Base-by-base conservation (phyloP, 1,140 invertebrate species). In the Drosophila ercepeae region DNA sequence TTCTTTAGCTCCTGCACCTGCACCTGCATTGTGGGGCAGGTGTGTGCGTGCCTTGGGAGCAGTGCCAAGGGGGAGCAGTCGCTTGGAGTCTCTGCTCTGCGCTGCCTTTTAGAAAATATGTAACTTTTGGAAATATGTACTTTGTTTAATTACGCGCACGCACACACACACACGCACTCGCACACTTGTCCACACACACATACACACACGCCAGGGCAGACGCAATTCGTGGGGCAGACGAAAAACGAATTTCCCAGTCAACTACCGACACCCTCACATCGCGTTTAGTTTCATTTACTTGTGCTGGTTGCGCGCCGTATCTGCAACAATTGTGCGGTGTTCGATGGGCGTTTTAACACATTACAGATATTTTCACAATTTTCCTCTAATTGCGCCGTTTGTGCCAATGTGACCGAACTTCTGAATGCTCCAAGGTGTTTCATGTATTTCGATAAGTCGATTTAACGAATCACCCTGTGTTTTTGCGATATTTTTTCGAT, bases 101-200 rank as follows among this genome's bases (percentile, higher is more conserved):
- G n/a, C 25, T 18, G 32, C 32, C n/a, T 54, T 42, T 11, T n/a
- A n/a, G 3, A 59, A 50, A 50, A 39, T 49, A 49, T 59, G 46
- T 39, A 41, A 27, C 14, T 59, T n/a, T n/a, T 48, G 34, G 32
- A n/a, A 45, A 25, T 58, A 39, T 54, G 42, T 45, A 42, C 52
- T 68, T 53, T 67, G 65, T 67, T 67, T 68, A 53, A 68, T 34
- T 67, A 67, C 46, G 48, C 64, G 63, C 46, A 67, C 34, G 36
- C 58, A 64, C 25, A 63, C 25, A 63, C 61, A 25, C 58, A 64
- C 25, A 63, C 25, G 50, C 61, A 25, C n/a, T 8, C 23, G 50
- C 29, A 23, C 36, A 42, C n/a, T 19, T 46, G n/a, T 34, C 19
- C 51, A 46, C 34, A 41, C 34, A 41, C 36, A 34, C 34, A 42